Evolutionary conservation across 2,797 vertebrate genomes (phyloP), one percentile per base, ranked within the genome.

Genomic region (Girardinus metallicus): DNA sequence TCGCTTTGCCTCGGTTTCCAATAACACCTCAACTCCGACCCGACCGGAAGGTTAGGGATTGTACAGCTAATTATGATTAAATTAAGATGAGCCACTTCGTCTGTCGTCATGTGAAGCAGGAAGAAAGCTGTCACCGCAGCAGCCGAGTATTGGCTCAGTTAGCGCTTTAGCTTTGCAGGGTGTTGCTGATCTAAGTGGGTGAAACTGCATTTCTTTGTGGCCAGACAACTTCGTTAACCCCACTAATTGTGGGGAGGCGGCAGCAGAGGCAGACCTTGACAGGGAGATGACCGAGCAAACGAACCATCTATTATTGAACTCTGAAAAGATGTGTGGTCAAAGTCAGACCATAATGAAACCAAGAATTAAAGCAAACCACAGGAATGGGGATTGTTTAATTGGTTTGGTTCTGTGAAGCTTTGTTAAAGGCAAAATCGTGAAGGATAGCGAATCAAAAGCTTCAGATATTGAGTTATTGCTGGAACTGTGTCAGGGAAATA

Each of bases 21-120:
- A 87, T 76, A 80, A 85, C 89, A 18, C 49, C 21, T 64, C 70
- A 43, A 72, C 39, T 74, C 57, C 31, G 53, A 10, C 46, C 70
- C 39, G 74, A 57, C 46, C 74, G 77, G 83, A 16, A 74, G 16
- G 75, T 75, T 53, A 3, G 60, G 83, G 80, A 83, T 77, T 85
- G 85, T 13, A 74, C 18, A 26, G 49, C 75, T 75, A 78, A 88
- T 80, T 75, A 60, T 81, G 57, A 31, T 76, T 81, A 89, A 85
- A 92, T 88, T 91, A 93, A 73, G 53, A 90, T 77, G 83, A 89
- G 71, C 78, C 89, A 86, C 87, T 93, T 89, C 81, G 75, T 79
- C 60, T 53, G 75, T 75, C 84, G 31, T 85, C 88, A 86, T 85
- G 73, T 51, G 31, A 79, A 71, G 70, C 43, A 90, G 82, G 88